These are phyloP conservation scores for Leucopternis melanops DNA, from an alignment of 2,113 vertebrate species.

Conservation along the genomic window DNA sequence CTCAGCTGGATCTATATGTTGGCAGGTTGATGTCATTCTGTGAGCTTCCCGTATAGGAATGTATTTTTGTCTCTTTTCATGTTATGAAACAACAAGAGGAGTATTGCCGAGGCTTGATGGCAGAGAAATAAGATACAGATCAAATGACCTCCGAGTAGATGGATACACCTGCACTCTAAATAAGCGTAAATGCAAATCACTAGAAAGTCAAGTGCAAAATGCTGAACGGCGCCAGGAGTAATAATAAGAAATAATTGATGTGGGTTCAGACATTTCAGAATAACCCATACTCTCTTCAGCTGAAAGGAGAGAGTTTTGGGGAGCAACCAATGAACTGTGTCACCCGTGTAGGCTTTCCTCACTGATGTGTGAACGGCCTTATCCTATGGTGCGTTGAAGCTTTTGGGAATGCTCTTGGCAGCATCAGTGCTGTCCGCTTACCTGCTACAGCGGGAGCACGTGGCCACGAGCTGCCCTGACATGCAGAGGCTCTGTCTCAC, in stretches of 20 bases:
- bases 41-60: not conserved
- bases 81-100: not conserved
- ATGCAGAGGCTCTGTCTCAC: not conserved
- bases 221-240: not conserved
- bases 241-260: not conserved
- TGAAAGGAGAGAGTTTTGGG: not conserved
- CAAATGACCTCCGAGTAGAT: not conserved
- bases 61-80: not conserved
- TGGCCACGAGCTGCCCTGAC: rapidly evolving
- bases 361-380: not conserved
- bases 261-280: not conserved
- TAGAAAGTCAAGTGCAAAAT: not conserved
- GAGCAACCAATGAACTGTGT: not conserved
- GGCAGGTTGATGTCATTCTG: not conserved
- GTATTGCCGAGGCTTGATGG: not conserved
- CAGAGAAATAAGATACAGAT: not conserved
- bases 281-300: not conserved
- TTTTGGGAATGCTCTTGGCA: not conserved
- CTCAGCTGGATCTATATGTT: not conserved
- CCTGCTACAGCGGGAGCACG: rapidly evolving
- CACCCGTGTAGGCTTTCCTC: not conserved
- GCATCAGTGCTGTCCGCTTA: not conserved
- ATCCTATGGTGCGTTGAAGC: rapidly evolving
- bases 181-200: not conserved
- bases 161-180: not conserved